Base-by-base conservation (phyloP, 2,888 invertebrate species). In the Noctua pronuba region DNA sequence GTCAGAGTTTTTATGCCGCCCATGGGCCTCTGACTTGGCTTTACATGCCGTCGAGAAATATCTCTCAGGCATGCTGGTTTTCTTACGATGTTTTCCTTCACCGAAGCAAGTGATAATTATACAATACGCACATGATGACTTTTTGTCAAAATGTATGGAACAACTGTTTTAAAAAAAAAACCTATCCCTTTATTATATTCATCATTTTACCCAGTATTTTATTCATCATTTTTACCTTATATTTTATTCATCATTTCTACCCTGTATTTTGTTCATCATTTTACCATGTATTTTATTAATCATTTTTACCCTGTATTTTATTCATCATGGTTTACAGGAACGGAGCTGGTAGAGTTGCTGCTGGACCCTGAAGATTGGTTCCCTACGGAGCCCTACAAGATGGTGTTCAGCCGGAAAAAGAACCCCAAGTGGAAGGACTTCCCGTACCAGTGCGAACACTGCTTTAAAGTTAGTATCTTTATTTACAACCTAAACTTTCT, bases 371-470 rank as follows among this genome's bases (percentile, higher is more conserved):
- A 92, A 1, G 96, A 96, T 89, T 96, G 95, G 94, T 96, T 96
- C 66, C 96, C 96, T 0, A 86, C 94, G 21, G 97, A 96, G 77
- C 97, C 97, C 0, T 96, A 96, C 90, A 92, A 89, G 80, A 96
- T 96, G 96, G 92, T 93, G 66, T 96, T 95, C 89, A 96, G 96
- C 79, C 87, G 95, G 16, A 96, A 96, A 88, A 96, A 96, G 91
- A 96, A 96, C 66, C 96, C 96, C 0, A 96, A 96, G 60, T 96
- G 96, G 96, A 96, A 96, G 82, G 94, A 92, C 69, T 96, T 96
- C 75, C 96, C 96, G 0, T 95, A 93, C 75, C 82, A 94, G 82
- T 96, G 96, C 75, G 96, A 96, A 83, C 94, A 95, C 73, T 96
- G 96, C 74, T 96, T 95, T 74, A 96, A 96, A 92, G 96, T 96